Evolutionary conservation across 2,797 vertebrate species (phyloP).

Genomic region (Bradypodion pumilum): DNA sequence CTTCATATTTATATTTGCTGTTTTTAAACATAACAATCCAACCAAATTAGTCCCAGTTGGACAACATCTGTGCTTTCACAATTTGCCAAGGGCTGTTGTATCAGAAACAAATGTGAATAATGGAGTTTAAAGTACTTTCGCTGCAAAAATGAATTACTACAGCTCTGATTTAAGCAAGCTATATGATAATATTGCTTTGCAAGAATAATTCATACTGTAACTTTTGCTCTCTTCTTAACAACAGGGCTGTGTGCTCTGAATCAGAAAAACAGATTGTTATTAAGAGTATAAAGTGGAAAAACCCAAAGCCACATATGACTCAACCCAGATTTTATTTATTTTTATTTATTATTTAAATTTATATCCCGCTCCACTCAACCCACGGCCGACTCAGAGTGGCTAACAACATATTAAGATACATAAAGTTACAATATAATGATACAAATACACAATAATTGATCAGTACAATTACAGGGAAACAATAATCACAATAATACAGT

Average conservation of each 20-base stretch:
- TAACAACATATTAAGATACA: no score
- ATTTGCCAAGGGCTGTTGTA: constrained; percentile 7
- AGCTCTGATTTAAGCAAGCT: constrained; percentile 46
- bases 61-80: constrained; percentile 34
- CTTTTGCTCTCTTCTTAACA: constrained; percentile 42
- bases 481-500: no score
- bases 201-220: constrained; percentile 43
- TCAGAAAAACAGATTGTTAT: constrained; percentile 59
- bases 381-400: no score
- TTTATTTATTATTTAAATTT: no score
- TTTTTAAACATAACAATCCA: constrained; percentile 38
- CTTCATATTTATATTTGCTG: constrained; percentile 36
- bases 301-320: constrained; percentile 39
- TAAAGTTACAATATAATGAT: no score
- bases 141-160: constrained; percentile 29
- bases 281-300: constrained; percentile 48
- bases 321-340: no score
- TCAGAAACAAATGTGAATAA: constrained; percentile 32
- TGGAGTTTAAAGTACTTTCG: constrained; percentile 44
- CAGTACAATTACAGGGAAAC: no score
- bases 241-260: constrained; percentile 48
- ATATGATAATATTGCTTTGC: constrained; percentile 43
- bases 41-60: constrained; percentile 48
- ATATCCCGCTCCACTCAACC: no score
- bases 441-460: no score